A percentile compares a stretch with the other conserved stretches of the same genome.
phyloP scores from a whole-genome alignment of 2,113 vertebrate species.

The Nerophis ophidion region DNA sequence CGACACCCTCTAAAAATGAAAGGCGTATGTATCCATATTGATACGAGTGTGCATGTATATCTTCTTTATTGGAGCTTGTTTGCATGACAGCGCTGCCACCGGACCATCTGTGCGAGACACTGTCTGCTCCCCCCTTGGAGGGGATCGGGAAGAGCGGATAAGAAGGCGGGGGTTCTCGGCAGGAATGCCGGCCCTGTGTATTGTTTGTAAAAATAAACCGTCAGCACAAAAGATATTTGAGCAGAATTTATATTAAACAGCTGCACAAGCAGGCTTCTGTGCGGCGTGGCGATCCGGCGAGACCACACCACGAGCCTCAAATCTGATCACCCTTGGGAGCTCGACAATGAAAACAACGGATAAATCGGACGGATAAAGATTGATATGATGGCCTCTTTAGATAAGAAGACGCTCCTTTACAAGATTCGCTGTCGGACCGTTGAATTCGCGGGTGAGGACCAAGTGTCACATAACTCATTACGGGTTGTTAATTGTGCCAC shows the following conservation, averaged over 20 bases:
- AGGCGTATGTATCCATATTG: constrained; percentile 65
- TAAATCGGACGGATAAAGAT: too few relatives aligned
- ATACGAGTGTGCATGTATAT: constrained; percentile 63
- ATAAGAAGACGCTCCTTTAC: too few relatives aligned
- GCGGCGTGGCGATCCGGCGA: constrained; percentile 66
- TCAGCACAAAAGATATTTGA: constrained; percentile 86
- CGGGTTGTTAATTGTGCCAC: too few relatives aligned
- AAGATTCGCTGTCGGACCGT: too few relatives aligned
- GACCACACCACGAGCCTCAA: constrained; percentile 73
- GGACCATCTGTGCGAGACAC: constrained; percentile 81
- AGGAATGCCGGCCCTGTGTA: constrained; percentile 86
- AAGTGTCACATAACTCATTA: too few relatives aligned
- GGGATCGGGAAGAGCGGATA: constrained; percentile 57
- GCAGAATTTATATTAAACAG: constrained; percentile 94
- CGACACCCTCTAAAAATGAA: constrained; percentile 46
- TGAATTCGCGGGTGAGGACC: too few relatives aligned
- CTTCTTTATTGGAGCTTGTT: constrained; percentile 71
- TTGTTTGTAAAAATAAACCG: constrained; percentile 99
- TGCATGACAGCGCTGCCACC: constrained; percentile 75
- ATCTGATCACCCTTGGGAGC: constrained; percentile 35
- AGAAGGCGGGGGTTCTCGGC: constrained; percentile 60
- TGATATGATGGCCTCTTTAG: too few relatives aligned
- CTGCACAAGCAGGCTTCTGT: constrained; percentile 94
- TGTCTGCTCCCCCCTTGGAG: constrained; percentile 51
- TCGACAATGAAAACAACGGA: neutral